Conservation (phyloP, 2,888 invertebrate species). For the Pardosa pseudoannulata region DNA sequence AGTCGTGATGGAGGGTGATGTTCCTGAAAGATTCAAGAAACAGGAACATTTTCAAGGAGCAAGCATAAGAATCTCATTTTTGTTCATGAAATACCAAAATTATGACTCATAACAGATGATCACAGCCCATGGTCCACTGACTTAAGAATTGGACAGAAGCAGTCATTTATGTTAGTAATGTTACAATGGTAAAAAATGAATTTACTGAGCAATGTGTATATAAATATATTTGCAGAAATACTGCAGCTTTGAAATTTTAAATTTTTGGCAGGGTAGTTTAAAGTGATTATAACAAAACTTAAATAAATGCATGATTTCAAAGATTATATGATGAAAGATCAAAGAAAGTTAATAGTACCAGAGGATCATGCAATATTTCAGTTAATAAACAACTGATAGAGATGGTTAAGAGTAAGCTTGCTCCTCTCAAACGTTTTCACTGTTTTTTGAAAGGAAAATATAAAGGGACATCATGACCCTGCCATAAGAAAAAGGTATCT, state of each 20-base stretch:
- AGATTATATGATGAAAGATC: no score
- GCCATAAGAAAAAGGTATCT: not conserved
- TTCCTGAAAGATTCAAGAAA: conserved; percentile 73
- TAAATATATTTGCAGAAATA: conserved; percentile 4
- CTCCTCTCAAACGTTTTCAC: conserved; percentile 67
- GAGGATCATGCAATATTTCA: no score
- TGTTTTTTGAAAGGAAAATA: conserved; percentile 59
- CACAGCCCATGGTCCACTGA: not conserved
- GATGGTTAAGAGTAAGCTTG: no score
- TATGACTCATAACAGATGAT: not conserved
- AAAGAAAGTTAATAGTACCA: no score
- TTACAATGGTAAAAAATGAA: conserved; percentile 11
- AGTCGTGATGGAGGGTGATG: conserved; percentile 41
- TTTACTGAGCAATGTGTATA: conserved; percentile 25
- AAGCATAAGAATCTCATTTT: conserved; percentile 57
- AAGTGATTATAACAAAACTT: not conserved
- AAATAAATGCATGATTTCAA: no score
- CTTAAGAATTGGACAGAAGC: not conserved
- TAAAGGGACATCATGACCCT: conserved; percentile 26
- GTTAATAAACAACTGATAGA: no score
- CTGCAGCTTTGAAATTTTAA: conserved; percentile 18
- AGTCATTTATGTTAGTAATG: not conserved
- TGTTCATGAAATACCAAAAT: conserved; percentile 30
- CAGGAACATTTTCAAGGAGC: conserved; percentile 72
- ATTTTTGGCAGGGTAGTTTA: conserved; percentile 1